Evolutionary conservation across 2,888 invertebrate species (phyloP), one percentile per base, ranked within the genome.

Genomic region (Rhaphigaster nebulosa): DNA sequence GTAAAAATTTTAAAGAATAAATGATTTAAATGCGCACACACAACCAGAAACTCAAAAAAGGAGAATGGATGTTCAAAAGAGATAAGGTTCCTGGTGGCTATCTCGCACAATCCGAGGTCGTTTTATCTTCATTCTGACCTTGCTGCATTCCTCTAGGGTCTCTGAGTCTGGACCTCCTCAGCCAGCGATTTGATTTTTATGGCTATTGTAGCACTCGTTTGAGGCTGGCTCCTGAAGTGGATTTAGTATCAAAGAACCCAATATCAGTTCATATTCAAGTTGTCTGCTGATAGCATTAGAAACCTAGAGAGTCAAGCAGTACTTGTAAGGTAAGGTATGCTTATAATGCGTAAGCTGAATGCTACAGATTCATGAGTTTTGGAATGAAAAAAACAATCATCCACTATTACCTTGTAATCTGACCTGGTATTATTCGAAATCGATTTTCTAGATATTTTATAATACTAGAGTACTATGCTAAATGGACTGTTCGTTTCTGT

Each of bases 51-150:
- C 26, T 45, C 84, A n/a, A 45, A 84, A 84, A 84, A 84, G 26
- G 84, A 84, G 84, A 84, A 45, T 84, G 84, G 84, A 84, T 41
- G 84, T n/a, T 45, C 0, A 26, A 80, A 80, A 26, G 80, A 84
- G 84, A 84, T 84, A 84, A 84, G 84, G 3, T 50, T 45, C 84
- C 12, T 50, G 45, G 84, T 84, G 84, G 84, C 84, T 84, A 84
- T 84, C 84, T 84, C 45, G 84, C 84, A 84, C 84, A 84, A 84
- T 45, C 84, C 84, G 84, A 84, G 84, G 84, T 50, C 45, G 84
- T 84, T 84, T 84, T 45, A 84, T 84, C 84, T 84, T 50, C 84
- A 3, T 8, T 23, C 45, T 84, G 84, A 84, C 84, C 84, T 84
- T 84, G 84, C 84, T 45, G 84, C 84, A 84, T 84, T 84, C 84